phyloP scores from a whole-genome alignment of 2,797 vertebrate genomes.

The Girardinus metallicus region DNA sequence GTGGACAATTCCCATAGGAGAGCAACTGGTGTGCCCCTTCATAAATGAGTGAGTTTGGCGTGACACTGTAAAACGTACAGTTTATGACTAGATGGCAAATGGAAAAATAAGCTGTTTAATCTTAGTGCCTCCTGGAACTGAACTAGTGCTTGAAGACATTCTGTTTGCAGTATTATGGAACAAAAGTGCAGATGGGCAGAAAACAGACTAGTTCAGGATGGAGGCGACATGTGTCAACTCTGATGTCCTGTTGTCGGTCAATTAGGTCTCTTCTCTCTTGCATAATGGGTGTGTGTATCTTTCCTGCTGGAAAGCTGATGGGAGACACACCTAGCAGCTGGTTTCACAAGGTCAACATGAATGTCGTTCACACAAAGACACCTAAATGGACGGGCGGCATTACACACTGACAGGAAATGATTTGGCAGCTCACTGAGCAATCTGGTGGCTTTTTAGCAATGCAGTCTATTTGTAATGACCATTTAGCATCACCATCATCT shows the following conservation, averaged over 20 bases:
- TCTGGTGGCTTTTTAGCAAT: conserved; percentile 56
- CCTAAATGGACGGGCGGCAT: conserved; percentile 3
- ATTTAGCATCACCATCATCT: conserved; percentile 41
- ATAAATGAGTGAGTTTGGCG: neutral
- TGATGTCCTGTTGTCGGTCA: conserved; percentile 59
- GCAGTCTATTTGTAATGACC: conserved; percentile 44
- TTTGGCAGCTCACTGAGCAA: conserved; percentile 63
- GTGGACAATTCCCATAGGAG: neutral
- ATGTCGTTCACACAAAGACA: conserved; percentile 15
- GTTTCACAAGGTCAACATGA: conserved; percentile 50
- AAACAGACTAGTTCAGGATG: conserved; percentile 36
- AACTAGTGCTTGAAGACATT: conserved; percentile 8
- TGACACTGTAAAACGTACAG: neutral
- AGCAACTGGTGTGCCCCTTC: neutral
- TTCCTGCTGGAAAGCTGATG: conserved; percentile 63
- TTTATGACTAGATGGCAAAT: neutral
- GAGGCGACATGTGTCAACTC: conserved; percentile 40
- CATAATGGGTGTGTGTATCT: conserved; percentile 63
- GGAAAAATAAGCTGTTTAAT: conserved; percentile 11
- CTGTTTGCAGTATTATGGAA: conserved; percentile 8
- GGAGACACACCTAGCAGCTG: conserved; percentile 62
- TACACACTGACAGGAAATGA: conserved; percentile 61
- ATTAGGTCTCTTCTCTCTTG: conserved; percentile 55
- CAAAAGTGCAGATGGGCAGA: conserved; percentile 15
- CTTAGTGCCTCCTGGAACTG: neutral